Base-by-base conservation (phyloP, 2,797 vertebrate species). In the Emys orbicularis region DNA sequence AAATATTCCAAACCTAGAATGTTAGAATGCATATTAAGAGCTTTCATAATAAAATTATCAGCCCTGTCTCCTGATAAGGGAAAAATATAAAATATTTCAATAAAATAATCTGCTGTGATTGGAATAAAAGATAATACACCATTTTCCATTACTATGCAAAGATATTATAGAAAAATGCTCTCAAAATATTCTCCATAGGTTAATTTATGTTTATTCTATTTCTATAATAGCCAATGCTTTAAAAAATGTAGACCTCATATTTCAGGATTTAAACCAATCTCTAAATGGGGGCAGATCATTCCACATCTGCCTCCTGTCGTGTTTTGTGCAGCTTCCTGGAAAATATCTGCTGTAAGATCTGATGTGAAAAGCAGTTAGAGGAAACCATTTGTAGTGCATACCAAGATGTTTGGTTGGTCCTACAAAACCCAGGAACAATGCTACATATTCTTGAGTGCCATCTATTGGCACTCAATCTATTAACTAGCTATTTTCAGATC, bases 381-480 rank as follows among this genome's bases (percentile, higher is more conserved):
- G 84, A 94, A 94, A 93, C 93, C 94, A 95, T 97, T 95, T 94
- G 56, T 87, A 93, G 87, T 90, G 18, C 44, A 53, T 9, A 6
- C 5, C 13, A 52, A 41, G 37, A 92, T 34, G 25, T 79, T 76
- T 86, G 27, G 41, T 61, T 0, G 65, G 76, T 87, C 44, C 29
- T 41, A 49, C 44, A 16, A 44, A 76, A 76, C 13, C 25, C 5
- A 23, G 25, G n/a, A 87, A 59, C 57, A 65, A 44, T 54, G 89
- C 81, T 79, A 1, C 0, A 2, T 59, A 92, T 95, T 97, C 93
- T 92, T 86, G 90, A 93, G 96, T 97, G 96, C 93, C 96, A 96
- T 83, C 96, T 95, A 74, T 94, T 90, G 97, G 93, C 49, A 91
- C 88, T 93, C n/a, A 68, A 6, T 68, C 56, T 82, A 89, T 95